Conservation (phyloP, 2,888 invertebrate genomes). For the Deroplatys truncata region DNA sequence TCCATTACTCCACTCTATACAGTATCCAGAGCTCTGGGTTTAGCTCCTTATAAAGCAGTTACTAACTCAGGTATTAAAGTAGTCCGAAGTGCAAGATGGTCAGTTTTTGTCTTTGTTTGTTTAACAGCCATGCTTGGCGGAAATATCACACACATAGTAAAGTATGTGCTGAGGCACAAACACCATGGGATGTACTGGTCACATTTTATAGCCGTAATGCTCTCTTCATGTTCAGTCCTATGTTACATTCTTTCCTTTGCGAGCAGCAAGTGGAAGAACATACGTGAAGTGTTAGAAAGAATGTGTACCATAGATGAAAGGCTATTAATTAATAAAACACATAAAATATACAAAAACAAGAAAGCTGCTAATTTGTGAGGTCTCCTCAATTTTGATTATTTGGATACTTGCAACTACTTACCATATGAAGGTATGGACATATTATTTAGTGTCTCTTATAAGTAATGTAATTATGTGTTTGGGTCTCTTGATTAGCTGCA, state of each 20-base stretch:
- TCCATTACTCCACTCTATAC: neutral
- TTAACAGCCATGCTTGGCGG: neutral
- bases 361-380: neutral
- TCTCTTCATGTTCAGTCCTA: neutral
- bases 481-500: neutral
- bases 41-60: neutral
- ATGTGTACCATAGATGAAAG: neutral
- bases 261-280: neutral
- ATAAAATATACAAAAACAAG: neutral
- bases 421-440: neutral
- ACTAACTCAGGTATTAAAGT: neutral
- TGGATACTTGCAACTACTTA: neutral
- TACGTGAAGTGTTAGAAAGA: neutral
- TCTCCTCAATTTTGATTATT: neutral
- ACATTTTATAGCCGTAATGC: neutral
- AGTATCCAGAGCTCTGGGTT: neutral
- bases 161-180: neutral
- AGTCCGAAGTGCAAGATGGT: neutral
- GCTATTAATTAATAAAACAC: neutral
- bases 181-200: too few relatives aligned
- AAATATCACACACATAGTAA: neutral
- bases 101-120: neutral
- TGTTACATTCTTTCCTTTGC: neutral
- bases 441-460: too few relatives aligned
- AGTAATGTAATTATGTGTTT: too few relatives aligned